Evolutionary conservation across 2,113 vertebrate species (phyloP), one percentile per base, ranked within the genome.

Genomic region (Dipodomys ordii): DNA sequence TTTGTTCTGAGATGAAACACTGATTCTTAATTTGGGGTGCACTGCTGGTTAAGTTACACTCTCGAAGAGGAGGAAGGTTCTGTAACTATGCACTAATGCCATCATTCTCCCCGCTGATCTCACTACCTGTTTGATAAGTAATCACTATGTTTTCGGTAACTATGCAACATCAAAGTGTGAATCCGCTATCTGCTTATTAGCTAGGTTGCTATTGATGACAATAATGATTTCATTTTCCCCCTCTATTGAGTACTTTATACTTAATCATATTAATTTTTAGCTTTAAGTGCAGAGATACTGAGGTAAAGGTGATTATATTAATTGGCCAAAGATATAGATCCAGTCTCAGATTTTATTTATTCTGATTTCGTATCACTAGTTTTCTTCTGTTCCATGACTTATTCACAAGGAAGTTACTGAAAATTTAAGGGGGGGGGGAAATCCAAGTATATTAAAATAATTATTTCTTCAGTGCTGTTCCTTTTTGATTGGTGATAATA

Each of bases 241-340:
- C 28, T 57, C 44, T 78, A 44, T 7, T 13, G 4, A 90, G 32
- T 87, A 69, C n/a, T 80, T 69, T 62, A 65, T 19, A 57, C 84
- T 85, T 35, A 71, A 44, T 30, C 53, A 74, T 27, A 84, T 49
- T 23, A 78, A 79, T 6, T 35, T 3, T 74, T 88, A 92, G 32
- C 32, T 62, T 68, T 64, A 93, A 82, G 62, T 60, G 64, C 64
- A 90, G 74, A 76, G 78, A 87, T 46, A 44, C 16, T 39, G 81
- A 92, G 87, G 88, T 71, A 78, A 30, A 90, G 35, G 72, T 78
- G 95, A 27, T 73, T 44, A 28, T 57, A 39, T 25, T 39, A 82
- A 82, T 68, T 67, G 85, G 93, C 69, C 81, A 64, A 89, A 84
- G 73, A 64, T 49, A 22, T 67, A 82, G 94, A 57, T 62, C 94